Evolutionary conservation across 2,888 invertebrate genomes (phyloP), one percentile per base, ranked within the genome.

Genomic region (Orthosia gothica): DNA sequence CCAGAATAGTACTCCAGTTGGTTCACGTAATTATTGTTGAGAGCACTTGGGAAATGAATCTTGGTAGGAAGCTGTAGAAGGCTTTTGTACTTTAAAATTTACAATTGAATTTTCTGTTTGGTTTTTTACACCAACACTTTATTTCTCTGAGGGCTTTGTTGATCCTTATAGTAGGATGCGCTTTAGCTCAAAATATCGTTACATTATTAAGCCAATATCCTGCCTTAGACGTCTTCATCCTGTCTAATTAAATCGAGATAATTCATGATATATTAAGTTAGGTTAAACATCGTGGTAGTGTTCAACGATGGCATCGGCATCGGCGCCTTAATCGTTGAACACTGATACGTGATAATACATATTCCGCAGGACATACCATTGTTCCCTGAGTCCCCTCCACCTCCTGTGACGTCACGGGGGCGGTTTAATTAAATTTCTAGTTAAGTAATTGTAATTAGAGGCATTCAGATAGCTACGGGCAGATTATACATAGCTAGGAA

Each of bases 391-490:
- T 83, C 70, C 68, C 12, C 47, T 18, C 23, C 18, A 61, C 57
- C 57, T 67, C 20, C 58, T n/a, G n/a, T 73, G 61, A 72, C 70
- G 68, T 71, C 70, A 76, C 57, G 64, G 57, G 61, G 55, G 65
- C 32, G 59, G 72, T 80, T 86, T 84, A 80, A 85, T 85, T 85
- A 83, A 86, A 82, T 85, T 85, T 77, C 76, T 54, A 66, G 57
- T 67, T 74, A 77, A 81, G 74, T 76, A 76, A 83, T 78, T 74
- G 74, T 81, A 83, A 74, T 85, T 79, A 75, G 62, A 70, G 57
- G 50, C 81, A 54, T 75, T 82, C 69, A 72, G 63, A 70, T 81
- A 70, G 70, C 67, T 70, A 63, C 9, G 32, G 12, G 12, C 32
- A 81, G 62, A 73, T 71, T 68, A n/a, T n/a, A 76, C 57, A 73